A percentile compares a stretch with the other conserved stretches of the same genome.
Conservation (phyloP, 2,113 vertebrate species). For the Oreochromis niloticus region DNA sequence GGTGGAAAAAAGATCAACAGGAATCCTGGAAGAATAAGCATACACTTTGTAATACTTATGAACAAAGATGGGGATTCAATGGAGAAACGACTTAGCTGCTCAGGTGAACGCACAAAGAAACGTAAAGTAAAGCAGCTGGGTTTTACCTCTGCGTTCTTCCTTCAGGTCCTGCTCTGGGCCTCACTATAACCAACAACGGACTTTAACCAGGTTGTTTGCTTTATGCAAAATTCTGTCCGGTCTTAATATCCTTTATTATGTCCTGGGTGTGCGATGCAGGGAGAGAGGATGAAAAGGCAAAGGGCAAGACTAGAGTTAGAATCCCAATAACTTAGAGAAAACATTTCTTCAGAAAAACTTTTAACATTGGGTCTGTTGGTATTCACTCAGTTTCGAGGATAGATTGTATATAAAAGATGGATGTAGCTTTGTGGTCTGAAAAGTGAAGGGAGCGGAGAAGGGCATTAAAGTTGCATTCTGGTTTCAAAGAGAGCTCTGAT, state of each 20-base stretch:
- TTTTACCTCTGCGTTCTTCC: constrained; percentile 7
- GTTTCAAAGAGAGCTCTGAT: fast-evolving
- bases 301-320: neutral
- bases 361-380: neutral
- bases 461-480: neutral
- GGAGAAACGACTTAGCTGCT: constrained; percentile 33
- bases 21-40: constrained; percentile 45
- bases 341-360: neutral
- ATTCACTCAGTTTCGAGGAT: neutral
- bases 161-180: neutral
- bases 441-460: neutral
- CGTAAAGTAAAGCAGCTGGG: constrained; percentile 5
- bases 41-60: constrained; percentile 10
- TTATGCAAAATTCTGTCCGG: neutral
- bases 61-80: constrained; percentile 25
- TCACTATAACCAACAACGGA: neutral
- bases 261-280: neutral
- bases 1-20: neutral
- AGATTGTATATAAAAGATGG: neutral
- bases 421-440: neutral
- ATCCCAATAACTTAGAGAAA: neutral
- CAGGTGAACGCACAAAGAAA: constrained; percentile 6
- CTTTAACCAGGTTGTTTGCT: constrained; percentile 2
- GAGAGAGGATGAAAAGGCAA: neutral
- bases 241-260: neutral